phyloP scores from a whole-genome alignment of 2,888 invertebrate species.

The Acleris holmiana region DNA sequence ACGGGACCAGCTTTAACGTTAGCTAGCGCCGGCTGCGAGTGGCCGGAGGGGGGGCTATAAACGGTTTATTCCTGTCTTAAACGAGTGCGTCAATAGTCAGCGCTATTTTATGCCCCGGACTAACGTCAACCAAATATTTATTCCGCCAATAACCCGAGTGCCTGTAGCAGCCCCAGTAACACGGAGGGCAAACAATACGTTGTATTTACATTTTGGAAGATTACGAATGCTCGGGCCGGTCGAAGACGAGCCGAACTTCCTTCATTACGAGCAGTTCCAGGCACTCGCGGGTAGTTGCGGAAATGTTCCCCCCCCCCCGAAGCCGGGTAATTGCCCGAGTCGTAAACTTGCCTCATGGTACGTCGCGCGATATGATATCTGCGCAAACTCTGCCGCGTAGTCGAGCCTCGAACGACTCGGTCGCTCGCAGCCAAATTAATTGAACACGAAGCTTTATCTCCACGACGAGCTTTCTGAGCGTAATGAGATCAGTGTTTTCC shows the following conservation, averaged over 20 bases:
- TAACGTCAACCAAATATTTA: too few relatives aligned
- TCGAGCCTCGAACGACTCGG: conserved; percentile 11
- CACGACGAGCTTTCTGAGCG: neutral
- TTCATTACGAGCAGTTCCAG: conserved; percentile 29
- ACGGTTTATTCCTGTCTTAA: too few relatives aligned
- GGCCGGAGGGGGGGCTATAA: too few relatives aligned
- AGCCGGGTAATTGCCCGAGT: conserved; percentile 16
- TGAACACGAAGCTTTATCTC: conserved; percentile 1
- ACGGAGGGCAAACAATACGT: too few relatives aligned
- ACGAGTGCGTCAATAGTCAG: too few relatives aligned
- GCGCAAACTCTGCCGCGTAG: conserved; percentile 1
- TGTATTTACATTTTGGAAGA: neutral
- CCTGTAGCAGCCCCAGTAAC: too few relatives aligned
- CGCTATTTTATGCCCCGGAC: too few relatives aligned
- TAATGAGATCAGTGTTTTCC: too few relatives aligned
- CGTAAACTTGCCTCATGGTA: conserved; percentile 30
- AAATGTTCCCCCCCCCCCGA: conserved; percentile 5
- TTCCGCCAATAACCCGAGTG: too few relatives aligned
- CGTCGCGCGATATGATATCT: conserved; percentile 26
- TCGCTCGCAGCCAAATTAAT: conserved; percentile 21
- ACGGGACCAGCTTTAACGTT: too few relatives aligned
- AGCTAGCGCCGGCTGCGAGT: too few relatives aligned
- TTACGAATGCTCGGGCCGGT: neutral
- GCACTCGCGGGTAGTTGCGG: conserved; percentile 25
- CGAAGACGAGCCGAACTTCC: conserved; percentile 29